Evolutionary conservation across 2,888 invertebrate species (phyloP).

Genomic region (Sepioteuthis lessoniana): DNA sequence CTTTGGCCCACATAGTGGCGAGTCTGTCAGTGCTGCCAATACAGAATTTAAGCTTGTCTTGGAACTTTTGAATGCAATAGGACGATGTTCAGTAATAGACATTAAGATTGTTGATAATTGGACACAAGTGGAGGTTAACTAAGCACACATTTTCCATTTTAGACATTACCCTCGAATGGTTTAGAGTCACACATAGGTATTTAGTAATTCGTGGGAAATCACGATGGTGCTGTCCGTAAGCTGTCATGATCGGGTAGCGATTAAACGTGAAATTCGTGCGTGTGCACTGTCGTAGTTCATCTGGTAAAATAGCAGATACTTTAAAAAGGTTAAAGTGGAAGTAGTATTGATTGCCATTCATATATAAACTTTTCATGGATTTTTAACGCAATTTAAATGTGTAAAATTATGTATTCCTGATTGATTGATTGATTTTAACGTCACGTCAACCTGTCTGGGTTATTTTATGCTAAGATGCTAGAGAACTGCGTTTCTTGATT

Average conservation of each 20-base stretch:
- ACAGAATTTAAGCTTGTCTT: background rate
- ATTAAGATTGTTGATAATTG: background rate
- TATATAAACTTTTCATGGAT: too few species aligned
- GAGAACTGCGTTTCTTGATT: too few species aligned
- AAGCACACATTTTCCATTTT: background rate
- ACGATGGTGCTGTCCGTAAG: background rate
- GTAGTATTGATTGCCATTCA: too few species aligned
- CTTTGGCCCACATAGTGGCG: background rate
- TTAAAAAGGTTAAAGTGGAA: too few species aligned
- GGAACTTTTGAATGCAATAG: background rate
- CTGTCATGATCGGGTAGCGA: background rate
- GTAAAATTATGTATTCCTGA: too few species aligned
- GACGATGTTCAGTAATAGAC: background rate
- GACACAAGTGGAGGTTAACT: background rate
- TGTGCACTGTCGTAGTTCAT: too few species aligned
- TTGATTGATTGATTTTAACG: too few species aligned
- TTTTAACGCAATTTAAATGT: too few species aligned
- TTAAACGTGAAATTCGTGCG: background rate
- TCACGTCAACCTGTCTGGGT: too few species aligned
- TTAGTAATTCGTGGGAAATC: background rate
- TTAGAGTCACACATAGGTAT: background rate
- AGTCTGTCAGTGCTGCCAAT: background rate
- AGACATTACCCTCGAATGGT: background rate
- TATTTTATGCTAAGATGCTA: too few species aligned
- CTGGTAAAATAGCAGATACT: too few species aligned